Evolutionary conservation across 2,888 invertebrate genomes (phyloP).

Genomic region (Cylindroiulus punctatus): DNA sequence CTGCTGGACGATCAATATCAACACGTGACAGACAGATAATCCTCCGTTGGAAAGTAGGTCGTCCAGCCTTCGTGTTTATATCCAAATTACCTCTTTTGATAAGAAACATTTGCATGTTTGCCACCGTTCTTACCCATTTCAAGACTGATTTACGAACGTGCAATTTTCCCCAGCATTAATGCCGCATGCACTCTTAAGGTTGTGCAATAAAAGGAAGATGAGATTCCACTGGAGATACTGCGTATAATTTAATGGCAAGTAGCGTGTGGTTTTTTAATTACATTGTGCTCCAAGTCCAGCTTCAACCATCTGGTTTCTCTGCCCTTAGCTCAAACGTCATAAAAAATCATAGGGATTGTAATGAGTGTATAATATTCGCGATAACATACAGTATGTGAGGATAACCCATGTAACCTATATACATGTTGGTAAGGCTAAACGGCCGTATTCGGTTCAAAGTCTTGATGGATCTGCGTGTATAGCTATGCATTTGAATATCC

Average conservation of each 20-base stretch:
- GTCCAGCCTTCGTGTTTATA: not conserved
- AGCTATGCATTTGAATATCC: not conserved
- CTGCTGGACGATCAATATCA: slow-evolving; percentile 28
- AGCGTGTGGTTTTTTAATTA: not conserved
- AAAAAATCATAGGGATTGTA: not conserved
- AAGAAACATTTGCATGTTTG: slow-evolving; percentile 19
- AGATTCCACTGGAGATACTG: not conserved
- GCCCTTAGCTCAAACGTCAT: not conserved
- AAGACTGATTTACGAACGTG: slow-evolving; percentile 1
- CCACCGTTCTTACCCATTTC: not conserved
- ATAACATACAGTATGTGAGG: no score
- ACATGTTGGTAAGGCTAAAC: not conserved
- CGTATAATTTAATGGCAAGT: not conserved
- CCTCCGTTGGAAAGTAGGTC: slow-evolving; percentile 5
- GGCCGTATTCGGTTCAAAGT: not conserved
- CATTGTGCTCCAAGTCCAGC: not conserved
- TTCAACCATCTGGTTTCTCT: not conserved
- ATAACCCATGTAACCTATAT: no score
- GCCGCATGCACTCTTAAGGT: not conserved
- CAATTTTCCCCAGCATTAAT: slow-evolving; percentile 16
- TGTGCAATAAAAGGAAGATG: not conserved
- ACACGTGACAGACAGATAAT: not conserved
- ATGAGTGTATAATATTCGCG: not conserved
- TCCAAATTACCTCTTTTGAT: not conserved
- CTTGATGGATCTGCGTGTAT: no score